Base-by-base conservation (phyloP, 2,888 invertebrate species). In the Isotomurus palustris region DNA sequence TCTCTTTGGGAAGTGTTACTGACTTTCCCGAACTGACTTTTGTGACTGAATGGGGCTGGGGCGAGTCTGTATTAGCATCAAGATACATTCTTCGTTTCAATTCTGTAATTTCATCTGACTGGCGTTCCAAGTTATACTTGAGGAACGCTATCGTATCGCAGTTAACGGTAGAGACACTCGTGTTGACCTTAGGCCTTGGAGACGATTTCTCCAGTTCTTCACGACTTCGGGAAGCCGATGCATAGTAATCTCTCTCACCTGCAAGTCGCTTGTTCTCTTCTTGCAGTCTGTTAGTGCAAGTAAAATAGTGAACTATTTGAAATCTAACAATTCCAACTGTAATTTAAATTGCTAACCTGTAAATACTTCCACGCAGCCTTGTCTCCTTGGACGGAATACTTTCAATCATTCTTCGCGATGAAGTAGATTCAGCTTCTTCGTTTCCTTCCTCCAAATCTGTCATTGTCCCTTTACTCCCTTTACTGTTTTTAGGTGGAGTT, bases 61-160 rank as follows among this genome's bases (percentile, higher is more conserved):
- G 19, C 10, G 48, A 1, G 2, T 25, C 36, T 38, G 48, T 47
- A 25, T 14, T 35, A 3, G 35, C 24, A 17, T 43, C 44, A 21
- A 22, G 45, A 36, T 27, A 25, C 22, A 63, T 41, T 38, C 56
- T 52, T 21, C 24, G 53, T 41, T 58, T 54, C 14, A 68, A 45
- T n/a, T 38, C 35, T 28, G 58, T 53, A 5, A 68, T 61, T 60
- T 68, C 68, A 24, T 64, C 66, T 1, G 60, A 51, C 44, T 68
- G 68, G 29, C 59, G 53, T 35, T 68, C 68, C 14, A 68, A 28
- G n/a, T 55, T 50, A 41, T 66, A 64, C 47, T 68, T 64, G 10
- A 68, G 57, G n/a, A 68, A 62, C 6, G 60, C 63, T 19, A 68
- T 28, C 41, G 47, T 63, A 36, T 68, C 68, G 8, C 52, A 54